Conservation (phyloP, 2,113 vertebrate species). For the Agapornis roseicollis region DNA sequence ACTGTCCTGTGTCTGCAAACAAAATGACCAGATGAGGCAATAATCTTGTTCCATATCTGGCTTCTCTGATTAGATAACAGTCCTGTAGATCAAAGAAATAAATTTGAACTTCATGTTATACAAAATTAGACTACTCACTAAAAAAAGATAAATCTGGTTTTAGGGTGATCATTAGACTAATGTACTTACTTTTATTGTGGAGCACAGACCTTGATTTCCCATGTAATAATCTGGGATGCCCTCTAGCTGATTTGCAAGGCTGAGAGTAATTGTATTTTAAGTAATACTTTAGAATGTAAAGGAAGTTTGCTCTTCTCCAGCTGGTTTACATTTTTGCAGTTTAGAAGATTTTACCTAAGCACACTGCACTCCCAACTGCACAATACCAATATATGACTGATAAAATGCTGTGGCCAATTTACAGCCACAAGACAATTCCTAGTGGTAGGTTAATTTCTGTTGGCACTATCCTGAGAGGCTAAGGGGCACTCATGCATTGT, state of each 20-base stretch:
- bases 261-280: neutral
- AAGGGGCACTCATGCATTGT: neutral
- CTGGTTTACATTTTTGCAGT: neutral
- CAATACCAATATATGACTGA: neutral
- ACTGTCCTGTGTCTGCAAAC: neutral
- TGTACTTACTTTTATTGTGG: neutral
- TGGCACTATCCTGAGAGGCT: neutral
- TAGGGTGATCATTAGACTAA: neutral
- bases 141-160: neutral
- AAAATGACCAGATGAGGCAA: neutral
- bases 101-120: neutral
- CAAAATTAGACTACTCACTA: neutral
- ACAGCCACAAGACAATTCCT: neutral
- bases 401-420: neutral
- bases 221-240: neutral
- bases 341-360: neutral
- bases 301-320: neutral
- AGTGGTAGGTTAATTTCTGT: neutral
- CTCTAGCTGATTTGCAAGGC: neutral
- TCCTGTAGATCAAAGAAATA: neutral
- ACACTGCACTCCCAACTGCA: neutral
- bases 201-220: neutral
- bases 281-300: neutral
- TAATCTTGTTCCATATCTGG: neutral
- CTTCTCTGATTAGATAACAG: neutral